Percentiles rank a stretch among this genome's conserved stretches.
Conservation (phyloP, 2,113 vertebrate genomes). For the Arizona elegans region DNA sequence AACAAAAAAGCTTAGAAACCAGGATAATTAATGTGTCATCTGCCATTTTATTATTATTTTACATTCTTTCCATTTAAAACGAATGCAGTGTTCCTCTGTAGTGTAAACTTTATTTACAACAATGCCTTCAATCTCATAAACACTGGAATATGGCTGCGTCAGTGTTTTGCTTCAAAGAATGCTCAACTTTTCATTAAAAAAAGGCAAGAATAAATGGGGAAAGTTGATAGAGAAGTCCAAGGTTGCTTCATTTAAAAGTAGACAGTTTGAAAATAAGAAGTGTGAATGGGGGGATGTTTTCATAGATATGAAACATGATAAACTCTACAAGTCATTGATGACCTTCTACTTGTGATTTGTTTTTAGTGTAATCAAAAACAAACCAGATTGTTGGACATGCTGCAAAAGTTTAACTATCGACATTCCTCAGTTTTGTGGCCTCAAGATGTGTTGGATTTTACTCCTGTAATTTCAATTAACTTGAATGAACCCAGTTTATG, state of each 20-base stretch:
- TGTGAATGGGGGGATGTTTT: background rate
- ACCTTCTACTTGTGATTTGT: background rate
- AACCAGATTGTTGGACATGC: background rate
- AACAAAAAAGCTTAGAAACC: background rate
- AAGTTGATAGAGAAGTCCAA: background rate
- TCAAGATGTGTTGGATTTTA: background rate
- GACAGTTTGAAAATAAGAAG: background rate
- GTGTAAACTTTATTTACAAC: background rate
- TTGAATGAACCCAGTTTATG: background rate
- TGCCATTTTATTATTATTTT: background rate
- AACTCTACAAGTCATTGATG: background rate
- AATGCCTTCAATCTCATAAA: background rate
- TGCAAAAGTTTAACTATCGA: background rate
- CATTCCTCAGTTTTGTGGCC: background rate
- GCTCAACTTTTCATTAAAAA: background rate
- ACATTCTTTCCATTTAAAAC: background rate
- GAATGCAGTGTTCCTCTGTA: background rate
- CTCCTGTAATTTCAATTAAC: background rate
- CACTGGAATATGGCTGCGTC: background rate
- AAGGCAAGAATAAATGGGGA: background rate
- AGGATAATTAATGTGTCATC: background rate
- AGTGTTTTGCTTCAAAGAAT: background rate
- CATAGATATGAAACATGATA: background rate
- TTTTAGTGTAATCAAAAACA: background rate
- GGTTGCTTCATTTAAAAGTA: background rate